A percentile compares a stretch with the other conserved stretches of the same genome.
phyloP scores from a whole-genome alignment of 2,888 invertebrate genomes.

The Clivina fossor region DNA sequence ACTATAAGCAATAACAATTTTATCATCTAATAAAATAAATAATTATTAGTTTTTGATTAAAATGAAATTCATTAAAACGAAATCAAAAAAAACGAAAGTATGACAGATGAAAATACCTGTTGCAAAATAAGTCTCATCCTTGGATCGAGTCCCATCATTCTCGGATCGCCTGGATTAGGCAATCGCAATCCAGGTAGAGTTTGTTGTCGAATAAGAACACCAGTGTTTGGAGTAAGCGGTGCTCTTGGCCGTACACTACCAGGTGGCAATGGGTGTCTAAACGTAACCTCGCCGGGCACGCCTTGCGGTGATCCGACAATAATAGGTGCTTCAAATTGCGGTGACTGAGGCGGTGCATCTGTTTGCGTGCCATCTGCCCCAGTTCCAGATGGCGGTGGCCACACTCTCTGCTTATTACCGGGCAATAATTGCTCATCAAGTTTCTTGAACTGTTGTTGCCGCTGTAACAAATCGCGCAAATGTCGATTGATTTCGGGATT shows the following conservation, averaged over 20 bases:
- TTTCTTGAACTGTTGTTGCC: constrained; percentile 69
- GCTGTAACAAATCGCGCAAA: constrained; percentile 76
- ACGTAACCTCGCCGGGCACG: constrained; percentile 62
- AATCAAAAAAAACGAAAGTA: too few species aligned
- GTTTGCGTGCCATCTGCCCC: constrained; percentile 44
- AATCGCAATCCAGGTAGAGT: constrained; percentile 46
- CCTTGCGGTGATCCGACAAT: constrained; percentile 41
- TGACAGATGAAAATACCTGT: constrained; percentile 47
- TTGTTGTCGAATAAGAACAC: constrained; percentile 46
- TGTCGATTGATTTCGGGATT: constrained; percentile 70
- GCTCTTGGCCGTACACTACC: constrained; percentile 57
- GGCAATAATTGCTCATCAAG: constrained; percentile 53
- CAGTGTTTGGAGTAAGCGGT: constrained; percentile 47
- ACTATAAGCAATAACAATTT: neutral
- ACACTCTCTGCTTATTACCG: constrained; percentile 57
- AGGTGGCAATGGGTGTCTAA: constrained; percentile 70
- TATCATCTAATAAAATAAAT: neutral
- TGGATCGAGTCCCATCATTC: constrained; percentile 57
- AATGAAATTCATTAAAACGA: neutral
- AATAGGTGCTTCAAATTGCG: constrained; percentile 42
- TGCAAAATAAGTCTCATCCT: constrained; percentile 58
- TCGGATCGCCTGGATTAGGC: constrained; percentile 50
- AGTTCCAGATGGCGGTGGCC: too few species aligned
- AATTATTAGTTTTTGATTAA: neutral
- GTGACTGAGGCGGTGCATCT: constrained; percentile 44